phyloP scores from a whole-genome alignment of 2,888 invertebrate species.

The Tachina lurida region DNA sequence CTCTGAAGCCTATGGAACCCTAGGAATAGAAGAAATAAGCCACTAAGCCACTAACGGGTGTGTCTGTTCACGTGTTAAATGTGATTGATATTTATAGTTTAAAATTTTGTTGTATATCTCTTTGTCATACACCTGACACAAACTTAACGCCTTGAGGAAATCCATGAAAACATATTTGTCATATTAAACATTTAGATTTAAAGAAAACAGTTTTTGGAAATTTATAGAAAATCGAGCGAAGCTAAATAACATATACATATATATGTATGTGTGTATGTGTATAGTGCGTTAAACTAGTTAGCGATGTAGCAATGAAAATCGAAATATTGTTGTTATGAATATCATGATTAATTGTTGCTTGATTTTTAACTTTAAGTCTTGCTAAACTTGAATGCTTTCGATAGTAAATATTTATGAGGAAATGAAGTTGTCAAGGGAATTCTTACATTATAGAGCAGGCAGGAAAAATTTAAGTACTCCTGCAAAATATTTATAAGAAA shows the following conservation, averaged over 20 bases:
- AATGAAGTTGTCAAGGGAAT: constrained; percentile 33
- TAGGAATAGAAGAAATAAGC: constrained; percentile 1
- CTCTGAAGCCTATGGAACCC: neutral
- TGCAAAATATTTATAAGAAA: too few species aligned
- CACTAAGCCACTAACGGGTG: constrained; percentile 43
- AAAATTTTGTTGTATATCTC: neutral
- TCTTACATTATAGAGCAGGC: neutral
- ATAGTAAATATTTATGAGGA: neutral
- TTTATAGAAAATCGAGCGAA: too few species aligned
- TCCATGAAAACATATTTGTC: neutral
- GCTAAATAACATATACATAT: too few species aligned
- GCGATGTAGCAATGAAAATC: constrained; percentile 14
- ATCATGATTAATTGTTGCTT: constrained; percentile 62
- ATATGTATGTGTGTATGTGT: too few species aligned
- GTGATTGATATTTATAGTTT: constrained; percentile 62
- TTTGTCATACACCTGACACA: neutral
- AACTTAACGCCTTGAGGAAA: neutral
- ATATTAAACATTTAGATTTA: neutral
- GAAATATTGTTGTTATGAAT: constrained; percentile 18
- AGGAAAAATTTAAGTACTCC: too few species aligned
- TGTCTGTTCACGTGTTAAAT: constrained; percentile 67
- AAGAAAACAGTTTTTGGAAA: too few species aligned
- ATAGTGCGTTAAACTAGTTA: constrained; percentile 2
- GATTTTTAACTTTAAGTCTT: constrained; percentile 47
- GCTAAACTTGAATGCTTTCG: constrained; percentile 15